Percentiles rank a stretch among this genome's conserved stretches.
Conservation (phyloP, 2,113 vertebrate species). For the Tachysurus vachellii region DNA sequence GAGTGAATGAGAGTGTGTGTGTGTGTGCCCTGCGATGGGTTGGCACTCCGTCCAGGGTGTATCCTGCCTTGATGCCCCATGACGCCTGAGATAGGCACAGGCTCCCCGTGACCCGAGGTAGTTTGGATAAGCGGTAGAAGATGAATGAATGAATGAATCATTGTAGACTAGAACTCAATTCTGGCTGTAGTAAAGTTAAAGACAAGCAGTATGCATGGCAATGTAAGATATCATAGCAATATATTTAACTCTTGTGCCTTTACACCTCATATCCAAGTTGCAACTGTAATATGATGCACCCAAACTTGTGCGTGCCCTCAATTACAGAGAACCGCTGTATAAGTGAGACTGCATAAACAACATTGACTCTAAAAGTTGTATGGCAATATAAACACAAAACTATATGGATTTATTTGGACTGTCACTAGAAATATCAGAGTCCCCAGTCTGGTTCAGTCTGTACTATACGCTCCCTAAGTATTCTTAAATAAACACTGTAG, state of each 20-base stretch:
- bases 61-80: too few relatives aligned
- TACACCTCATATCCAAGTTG: conserved; percentile 7
- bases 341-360: neutral
- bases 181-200: neutral
- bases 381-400: neutral
- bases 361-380: conserved; percentile 12
- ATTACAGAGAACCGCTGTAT: neutral
- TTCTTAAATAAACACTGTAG: neutral
- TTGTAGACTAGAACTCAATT: neutral
- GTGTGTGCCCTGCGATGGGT: too few relatives aligned
- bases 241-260: conserved; percentile 10
- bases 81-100: too few relatives aligned
- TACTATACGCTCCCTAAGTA: neutral
- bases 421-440: neutral
- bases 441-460: neutral
- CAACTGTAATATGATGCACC: neutral
- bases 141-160: too few relatives aligned
- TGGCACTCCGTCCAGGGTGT: too few relatives aligned
- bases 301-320: neutral
- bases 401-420: neutral
- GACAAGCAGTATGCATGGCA: neutral
- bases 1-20: too few relatives aligned
- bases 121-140: too few relatives aligned
- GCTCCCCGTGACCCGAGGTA: too few relatives aligned
- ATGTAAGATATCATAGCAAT: neutral